A percentile compares a stretch with the other conserved stretches of the same genome.
phyloP scores from a whole-genome alignment of 1,140 invertebrate species.

The Hormaphis cornu region DNA sequence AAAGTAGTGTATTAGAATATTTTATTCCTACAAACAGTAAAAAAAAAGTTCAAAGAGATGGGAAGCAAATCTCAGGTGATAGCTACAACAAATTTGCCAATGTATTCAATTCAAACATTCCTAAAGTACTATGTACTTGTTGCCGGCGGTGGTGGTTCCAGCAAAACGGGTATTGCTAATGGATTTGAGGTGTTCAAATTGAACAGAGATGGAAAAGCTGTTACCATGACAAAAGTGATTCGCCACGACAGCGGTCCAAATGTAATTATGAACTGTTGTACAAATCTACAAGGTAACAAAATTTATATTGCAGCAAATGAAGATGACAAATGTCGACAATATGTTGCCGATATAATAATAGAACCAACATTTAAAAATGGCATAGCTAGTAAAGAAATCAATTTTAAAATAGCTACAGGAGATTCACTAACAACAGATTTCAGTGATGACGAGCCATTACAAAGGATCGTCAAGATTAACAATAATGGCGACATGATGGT shows the following conservation, averaged over 20 bases:
- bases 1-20: background rate
- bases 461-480: slow-evolving; percentile 76
- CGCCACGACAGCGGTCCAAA: slow-evolving; percentile 77
- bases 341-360: slow-evolving; percentile 51
- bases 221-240: slow-evolving; percentile 57
- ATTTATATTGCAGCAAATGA: slow-evolving; percentile 75
- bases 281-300: slow-evolving; percentile 55
- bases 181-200: slow-evolving; percentile 64
- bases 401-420: slow-evolving; percentile 14
- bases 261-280: slow-evolving; percentile 84
- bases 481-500: slow-evolving; percentile 66
- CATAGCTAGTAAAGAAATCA: slow-evolving; percentile 1
- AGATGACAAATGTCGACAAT: slow-evolving; percentile 83
- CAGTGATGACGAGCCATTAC: slow-evolving; percentile 62
- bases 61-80: slow-evolving; percentile 43
- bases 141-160: slow-evolving; percentile 86
- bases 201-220: background rate
- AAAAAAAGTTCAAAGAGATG: background rate
- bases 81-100: slow-evolving; percentile 81
- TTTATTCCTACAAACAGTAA: background rate
- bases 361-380: slow-evolving; percentile 17
- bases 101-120: slow-evolving; percentile 81
- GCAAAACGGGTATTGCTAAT: slow-evolving; percentile 91
- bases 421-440: slow-evolving; percentile 4
- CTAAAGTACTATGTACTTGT: slow-evolving; percentile 87